Evolutionary conservation across 2,113 vertebrate genomes (phyloP).

Genomic region (Perca schrenkii): DNA sequence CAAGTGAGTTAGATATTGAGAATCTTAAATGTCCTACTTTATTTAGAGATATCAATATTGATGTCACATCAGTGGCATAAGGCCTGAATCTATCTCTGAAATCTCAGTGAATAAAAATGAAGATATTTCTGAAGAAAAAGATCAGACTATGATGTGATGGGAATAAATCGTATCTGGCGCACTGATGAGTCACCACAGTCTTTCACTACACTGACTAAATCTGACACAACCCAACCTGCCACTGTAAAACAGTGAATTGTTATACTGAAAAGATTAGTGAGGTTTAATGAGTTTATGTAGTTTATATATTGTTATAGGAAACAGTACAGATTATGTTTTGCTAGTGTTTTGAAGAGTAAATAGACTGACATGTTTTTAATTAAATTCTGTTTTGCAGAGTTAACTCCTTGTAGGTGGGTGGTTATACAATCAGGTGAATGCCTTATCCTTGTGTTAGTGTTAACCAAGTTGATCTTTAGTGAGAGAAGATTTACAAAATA

Average conservation of each 20-base stretch:
- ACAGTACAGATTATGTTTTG: not conserved
- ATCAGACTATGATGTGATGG: constrained; percentile 27
- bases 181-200: constrained; percentile 78
- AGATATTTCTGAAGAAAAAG: not conserved
- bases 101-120: not conserved
- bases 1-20: not conserved
- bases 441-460: not conserved
- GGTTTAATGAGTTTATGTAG: constrained; percentile 36
- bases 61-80: not conserved
- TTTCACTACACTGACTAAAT: constrained; percentile 34
- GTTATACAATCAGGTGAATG: not conserved
- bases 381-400: not conserved
- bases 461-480: not conserved
- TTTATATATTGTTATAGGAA: constrained; percentile 11
- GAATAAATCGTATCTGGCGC: constrained; percentile 66
- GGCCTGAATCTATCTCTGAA: not conserved
- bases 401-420: too few species aligned
- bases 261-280: constrained; percentile 37
- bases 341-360: not conserved
- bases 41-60: not conserved
- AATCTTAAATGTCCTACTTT: not conserved
- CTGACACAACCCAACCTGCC: constrained; percentile 36
- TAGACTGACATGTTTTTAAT: not conserved
- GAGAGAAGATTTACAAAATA: too few species aligned
- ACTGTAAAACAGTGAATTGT: constrained; percentile 25